Evolutionary conservation across 2,888 invertebrate species (phyloP).

Genomic region (Heliconius ethilla): DNA sequence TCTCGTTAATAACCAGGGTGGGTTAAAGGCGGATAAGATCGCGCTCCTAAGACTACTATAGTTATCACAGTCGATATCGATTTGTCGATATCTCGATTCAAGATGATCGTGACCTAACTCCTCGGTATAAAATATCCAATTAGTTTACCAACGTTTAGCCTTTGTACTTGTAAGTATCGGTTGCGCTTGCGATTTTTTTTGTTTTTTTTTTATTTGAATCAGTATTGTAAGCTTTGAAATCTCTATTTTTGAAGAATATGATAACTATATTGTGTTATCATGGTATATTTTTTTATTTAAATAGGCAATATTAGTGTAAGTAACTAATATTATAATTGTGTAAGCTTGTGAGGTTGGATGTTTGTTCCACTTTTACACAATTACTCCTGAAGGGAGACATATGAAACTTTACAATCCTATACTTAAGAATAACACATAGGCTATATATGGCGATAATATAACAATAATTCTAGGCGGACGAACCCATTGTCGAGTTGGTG

Average conservation of each 20-base stretch:
- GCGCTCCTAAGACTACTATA: slow-evolving; percentile 51
- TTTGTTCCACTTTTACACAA: too few relatives aligned
- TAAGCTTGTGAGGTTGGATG: too few relatives aligned
- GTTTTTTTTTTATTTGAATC: neutral
- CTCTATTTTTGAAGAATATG: neutral
- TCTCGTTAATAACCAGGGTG: slow-evolving; percentile 55
- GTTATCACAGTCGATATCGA: slow-evolving; percentile 62
- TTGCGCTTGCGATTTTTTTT: slow-evolving; percentile 8
- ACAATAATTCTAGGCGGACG: too few relatives aligned
- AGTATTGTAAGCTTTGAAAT: slow-evolving; percentile 2
- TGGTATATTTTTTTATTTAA: too few relatives aligned
- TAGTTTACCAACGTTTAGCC: slow-evolving; percentile 32
- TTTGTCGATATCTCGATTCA: slow-evolving; percentile 59
- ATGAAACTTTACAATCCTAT: too few relatives aligned
- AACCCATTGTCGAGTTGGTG: too few relatives aligned
- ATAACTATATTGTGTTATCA: neutral
- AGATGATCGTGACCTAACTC: slow-evolving; percentile 48
- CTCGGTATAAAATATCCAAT: slow-evolving; percentile 44
- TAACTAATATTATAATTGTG: too few relatives aligned
- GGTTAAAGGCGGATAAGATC: slow-evolving; percentile 65
- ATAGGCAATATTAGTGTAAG: neutral
- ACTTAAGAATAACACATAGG: too few relatives aligned
- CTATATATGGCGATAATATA: too few relatives aligned
- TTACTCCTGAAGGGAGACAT: too few relatives aligned
- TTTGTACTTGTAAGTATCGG: slow-evolving; percentile 16